These are phyloP conservation scores for Venusia cambrica DNA, from an alignment of 2,888 invertebrate genomes.

Conservation along the genomic window DNA sequence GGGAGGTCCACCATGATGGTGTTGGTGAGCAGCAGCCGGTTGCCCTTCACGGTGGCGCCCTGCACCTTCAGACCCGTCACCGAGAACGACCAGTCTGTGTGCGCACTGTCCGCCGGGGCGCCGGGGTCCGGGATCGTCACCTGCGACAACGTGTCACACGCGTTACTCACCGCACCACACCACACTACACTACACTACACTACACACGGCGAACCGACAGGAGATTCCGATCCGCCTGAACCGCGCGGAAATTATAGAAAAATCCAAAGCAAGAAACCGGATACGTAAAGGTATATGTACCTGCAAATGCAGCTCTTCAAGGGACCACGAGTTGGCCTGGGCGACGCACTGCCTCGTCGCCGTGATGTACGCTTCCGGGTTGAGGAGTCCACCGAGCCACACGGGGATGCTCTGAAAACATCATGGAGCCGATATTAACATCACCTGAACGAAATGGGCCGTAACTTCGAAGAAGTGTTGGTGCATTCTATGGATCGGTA, in stretches of 20 bases:
- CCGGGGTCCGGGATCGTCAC: conserved; percentile 83
- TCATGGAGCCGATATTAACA: too few relatives aligned
- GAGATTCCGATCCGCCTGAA: too few relatives aligned
- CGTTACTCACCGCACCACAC: too few relatives aligned
- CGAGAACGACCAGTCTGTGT: conserved; percentile 85
- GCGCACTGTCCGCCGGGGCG: conserved; percentile 79
- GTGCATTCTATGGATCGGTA: too few relatives aligned
- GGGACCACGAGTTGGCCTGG: conserved; percentile 97
- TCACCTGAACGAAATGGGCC: too few relatives aligned
- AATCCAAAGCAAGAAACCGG: too few relatives aligned
- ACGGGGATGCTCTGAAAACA: conserved; percentile 92
- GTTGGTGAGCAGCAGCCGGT: conserved; percentile 93
- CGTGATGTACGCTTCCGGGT: conserved; percentile 99
- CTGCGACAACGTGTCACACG: too few relatives aligned
- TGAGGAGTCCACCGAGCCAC: conserved; percentile 98
- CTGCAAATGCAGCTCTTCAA: conserved; percentile 96
- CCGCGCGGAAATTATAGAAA: too few relatives aligned
- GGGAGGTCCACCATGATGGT: conserved; percentile 97
- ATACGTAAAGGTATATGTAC: conserved; percentile 74
- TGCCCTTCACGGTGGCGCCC: conserved; percentile 96
- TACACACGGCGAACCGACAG: too few relatives aligned
- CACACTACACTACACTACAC: too few relatives aligned
- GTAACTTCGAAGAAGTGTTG: too few relatives aligned
- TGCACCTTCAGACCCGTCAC: conserved; percentile 95
- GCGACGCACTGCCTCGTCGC: conserved; percentile 99